Percentiles rank a stretch among this genome's conserved stretches.
phyloP scores from a whole-genome alignment of 2,113 vertebrate genomes.

The Oryzias curvinotus region DNA sequence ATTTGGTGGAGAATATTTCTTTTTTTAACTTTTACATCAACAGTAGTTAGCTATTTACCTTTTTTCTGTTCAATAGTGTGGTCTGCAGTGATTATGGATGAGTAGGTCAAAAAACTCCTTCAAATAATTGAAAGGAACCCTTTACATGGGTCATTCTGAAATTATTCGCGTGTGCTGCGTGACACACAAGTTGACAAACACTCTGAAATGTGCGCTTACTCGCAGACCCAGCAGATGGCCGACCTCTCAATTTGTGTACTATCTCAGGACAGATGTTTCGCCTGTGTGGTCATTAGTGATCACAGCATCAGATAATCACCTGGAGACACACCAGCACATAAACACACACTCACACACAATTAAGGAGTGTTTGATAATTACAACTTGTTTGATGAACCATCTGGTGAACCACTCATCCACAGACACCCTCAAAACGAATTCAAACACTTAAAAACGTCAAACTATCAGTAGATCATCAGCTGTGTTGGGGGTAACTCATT shows the following conservation, averaged over 20 bases:
- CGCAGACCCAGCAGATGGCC: slow-evolving; percentile 57
- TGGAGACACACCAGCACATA: slow-evolving; percentile 65
- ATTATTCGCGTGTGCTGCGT: not conserved
- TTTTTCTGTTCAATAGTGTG: too few species aligned
- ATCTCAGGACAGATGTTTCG: slow-evolving; percentile 73
- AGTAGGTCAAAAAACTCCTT: slow-evolving; percentile 5
- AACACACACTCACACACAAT: slow-evolving; percentile 63
- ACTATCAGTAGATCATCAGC: not conserved
- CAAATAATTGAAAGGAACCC: not conserved
- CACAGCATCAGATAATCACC: slow-evolving; percentile 71
- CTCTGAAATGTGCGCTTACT: slow-evolving; percentile 7
- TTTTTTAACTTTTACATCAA: too few species aligned
- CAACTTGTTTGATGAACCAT: slow-evolving; percentile 67
- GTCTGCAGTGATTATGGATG: slow-evolving; percentile 1
- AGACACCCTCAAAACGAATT: slow-evolving; percentile 26
- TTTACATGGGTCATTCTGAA: slow-evolving; percentile 8
- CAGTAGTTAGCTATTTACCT: too few species aligned
- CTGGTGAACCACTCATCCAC: slow-evolving; percentile 53
- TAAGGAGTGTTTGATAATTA: slow-evolving; percentile 68
- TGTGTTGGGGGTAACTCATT: too few species aligned
- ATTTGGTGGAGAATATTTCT: too few species aligned
- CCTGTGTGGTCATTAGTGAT: slow-evolving; percentile 73
- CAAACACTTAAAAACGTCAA: slow-evolving; percentile 11
- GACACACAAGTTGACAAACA: slow-evolving; percentile 5
- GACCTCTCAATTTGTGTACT: slow-evolving; percentile 58